Conservation (phyloP, 2,888 invertebrate species). For the Bellardia bayeri region DNA sequence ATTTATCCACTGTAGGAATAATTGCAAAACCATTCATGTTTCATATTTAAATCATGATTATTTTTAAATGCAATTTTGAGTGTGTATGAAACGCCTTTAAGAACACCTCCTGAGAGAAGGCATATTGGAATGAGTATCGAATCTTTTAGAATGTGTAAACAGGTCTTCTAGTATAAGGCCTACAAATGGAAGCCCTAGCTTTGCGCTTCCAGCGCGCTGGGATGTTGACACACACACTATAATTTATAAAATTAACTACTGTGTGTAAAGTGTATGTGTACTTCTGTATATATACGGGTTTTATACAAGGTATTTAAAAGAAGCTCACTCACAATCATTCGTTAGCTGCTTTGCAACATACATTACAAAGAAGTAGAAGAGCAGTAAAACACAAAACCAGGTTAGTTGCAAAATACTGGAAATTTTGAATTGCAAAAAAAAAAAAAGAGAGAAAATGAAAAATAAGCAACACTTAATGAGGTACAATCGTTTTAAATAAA, state of each 20-base stretch:
- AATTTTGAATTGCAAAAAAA: constrained; percentile 16
- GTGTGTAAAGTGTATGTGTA: background rate
- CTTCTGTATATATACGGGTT: background rate
- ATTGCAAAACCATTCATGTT: too few species aligned
- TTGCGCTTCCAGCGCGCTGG: too few species aligned
- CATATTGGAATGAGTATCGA: too few species aligned
- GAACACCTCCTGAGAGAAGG: too few species aligned
- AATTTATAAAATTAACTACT: constrained; percentile 23
- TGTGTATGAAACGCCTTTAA: too few species aligned
- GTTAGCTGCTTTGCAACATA: constrained; percentile 9
- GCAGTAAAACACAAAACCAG: background rate
- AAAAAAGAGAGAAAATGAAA: constrained; percentile 19
- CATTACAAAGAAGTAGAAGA: background rate
- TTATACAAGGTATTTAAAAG: constrained; percentile 17
- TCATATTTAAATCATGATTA: too few species aligned
- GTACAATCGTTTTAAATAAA: constrained; percentile 72
- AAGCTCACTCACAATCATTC: constrained; percentile 3
- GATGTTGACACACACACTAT: background rate
- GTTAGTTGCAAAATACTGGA: background rate
- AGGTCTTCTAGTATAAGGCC: too few species aligned
- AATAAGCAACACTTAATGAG: constrained; percentile 68
- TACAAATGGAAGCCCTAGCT: too few species aligned
- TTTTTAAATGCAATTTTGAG: too few species aligned
- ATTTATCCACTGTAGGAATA: too few species aligned
- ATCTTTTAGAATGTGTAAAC: too few species aligned